Percentiles rank a stretch among this genome's conserved stretches.
These are phyloP conservation scores for Campylorhamphus procurvoides DNA, from an alignment of 2,113 vertebrate genomes.

Conservation along the genomic window DNA sequence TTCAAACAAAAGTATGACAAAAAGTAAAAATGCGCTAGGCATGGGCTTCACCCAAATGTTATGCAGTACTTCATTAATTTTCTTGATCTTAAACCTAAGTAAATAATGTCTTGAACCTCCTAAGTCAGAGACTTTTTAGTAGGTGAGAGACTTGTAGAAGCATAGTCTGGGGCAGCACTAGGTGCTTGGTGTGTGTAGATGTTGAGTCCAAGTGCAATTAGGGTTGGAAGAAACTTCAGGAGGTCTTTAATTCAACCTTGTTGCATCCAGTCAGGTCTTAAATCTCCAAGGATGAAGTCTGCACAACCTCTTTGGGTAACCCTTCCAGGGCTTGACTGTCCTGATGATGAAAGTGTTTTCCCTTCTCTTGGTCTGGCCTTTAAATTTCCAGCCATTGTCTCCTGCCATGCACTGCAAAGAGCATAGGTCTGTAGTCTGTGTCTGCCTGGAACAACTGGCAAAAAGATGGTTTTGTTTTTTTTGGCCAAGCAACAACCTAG, in stretches of 20 bases:
- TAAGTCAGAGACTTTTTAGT: background rate
- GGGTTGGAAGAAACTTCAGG: background rate
- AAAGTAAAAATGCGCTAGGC: background rate
- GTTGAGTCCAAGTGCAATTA: background rate
- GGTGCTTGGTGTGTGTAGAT: background rate
- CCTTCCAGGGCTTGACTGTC: background rate
- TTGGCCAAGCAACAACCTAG: background rate
- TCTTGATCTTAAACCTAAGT: background rate
- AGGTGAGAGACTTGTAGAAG: background rate
- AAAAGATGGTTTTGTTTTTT: background rate
- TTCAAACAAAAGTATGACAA: background rate
- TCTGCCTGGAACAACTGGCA: background rate
- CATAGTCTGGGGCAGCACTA: background rate
- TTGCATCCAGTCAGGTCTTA: background rate
- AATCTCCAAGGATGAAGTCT: background rate
- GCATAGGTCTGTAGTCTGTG: accelerated
- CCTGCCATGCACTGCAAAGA: background rate
- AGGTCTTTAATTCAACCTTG: background rate
- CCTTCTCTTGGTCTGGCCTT: background rate
- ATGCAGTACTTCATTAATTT: background rate
- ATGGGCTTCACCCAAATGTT: accelerated
- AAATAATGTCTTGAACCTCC: background rate
- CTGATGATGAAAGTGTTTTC: background rate
- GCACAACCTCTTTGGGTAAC: background rate
- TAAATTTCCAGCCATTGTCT: background rate